Evolutionary conservation across 1,140 invertebrate species (phyloP).

Genomic region (Drosophila arawakana): DNA sequence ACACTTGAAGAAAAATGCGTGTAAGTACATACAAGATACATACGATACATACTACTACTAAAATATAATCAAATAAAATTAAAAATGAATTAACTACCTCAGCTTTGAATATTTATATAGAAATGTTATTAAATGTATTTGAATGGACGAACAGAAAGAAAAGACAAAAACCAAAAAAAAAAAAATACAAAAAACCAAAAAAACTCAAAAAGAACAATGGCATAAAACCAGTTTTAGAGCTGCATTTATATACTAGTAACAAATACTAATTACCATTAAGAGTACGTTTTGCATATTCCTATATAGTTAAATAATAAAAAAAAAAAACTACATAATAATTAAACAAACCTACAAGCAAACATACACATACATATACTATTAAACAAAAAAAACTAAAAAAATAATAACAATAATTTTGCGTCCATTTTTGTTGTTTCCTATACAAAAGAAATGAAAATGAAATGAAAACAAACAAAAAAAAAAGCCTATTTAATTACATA

Average conservation of each 20-base stretch:
- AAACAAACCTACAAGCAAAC: constrained; percentile 26
- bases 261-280: constrained; percentile 63
- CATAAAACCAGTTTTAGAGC: constrained; percentile 73
- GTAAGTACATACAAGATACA: constrained; percentile 51
- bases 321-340: constrained; percentile 31
- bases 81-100: constrained; percentile 78
- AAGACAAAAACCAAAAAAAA: constrained; percentile 8
- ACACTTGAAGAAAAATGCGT: constrained; percentile 31
- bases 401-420: constrained; percentile 74
- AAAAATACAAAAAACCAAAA: not conserved
- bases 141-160: constrained; percentile 49
- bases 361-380: constrained; percentile 24
- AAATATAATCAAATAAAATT: constrained; percentile 44
- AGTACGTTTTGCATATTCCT: constrained; percentile 81
- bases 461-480: constrained; percentile 28
- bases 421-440: constrained; percentile 81
- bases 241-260: constrained; percentile 78
- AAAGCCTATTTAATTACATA: constrained; percentile 37
- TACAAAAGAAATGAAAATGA: constrained; percentile 44
- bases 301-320: constrained; percentile 64
- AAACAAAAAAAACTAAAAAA: constrained; percentile 12
- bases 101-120: constrained; percentile 82
- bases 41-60: constrained; percentile 48
- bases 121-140: constrained; percentile 80
- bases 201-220: constrained; percentile 30